Percentiles rank a stretch among this genome's conserved stretches.
Conservation (phyloP, 2,797 vertebrate species). For the Allobates femoralis region DNA sequence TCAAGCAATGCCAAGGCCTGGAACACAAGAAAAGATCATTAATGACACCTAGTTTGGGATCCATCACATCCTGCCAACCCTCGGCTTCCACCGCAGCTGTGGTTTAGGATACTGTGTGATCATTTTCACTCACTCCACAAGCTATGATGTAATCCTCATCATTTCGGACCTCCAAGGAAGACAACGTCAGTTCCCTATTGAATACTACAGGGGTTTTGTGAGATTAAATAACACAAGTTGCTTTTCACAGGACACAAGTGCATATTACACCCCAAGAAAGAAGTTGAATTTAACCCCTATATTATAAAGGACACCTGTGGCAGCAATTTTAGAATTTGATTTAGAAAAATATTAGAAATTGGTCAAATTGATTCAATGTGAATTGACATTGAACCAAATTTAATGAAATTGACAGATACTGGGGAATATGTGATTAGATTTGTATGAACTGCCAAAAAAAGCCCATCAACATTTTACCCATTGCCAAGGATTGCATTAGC, state of each 20-base stretch:
- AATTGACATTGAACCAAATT: no score
- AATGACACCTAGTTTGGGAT: constrained; percentile 37
- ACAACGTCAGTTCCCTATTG: neutral
- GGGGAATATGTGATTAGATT: no score
- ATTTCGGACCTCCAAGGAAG: constrained; percentile 17
- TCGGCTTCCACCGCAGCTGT: constrained; percentile 46
- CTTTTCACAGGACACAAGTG: neutral
- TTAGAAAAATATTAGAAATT: no score
- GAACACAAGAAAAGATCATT: constrained; percentile 27
- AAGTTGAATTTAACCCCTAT: neutral
- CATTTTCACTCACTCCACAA: constrained; percentile 1
- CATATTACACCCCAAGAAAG: neutral
- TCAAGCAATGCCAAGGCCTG: constrained; percentile 41
- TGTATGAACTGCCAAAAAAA: no score
- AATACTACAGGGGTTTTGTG: neutral
- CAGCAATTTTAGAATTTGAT: no score
- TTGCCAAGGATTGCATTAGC: no score
- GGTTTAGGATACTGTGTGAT: constrained; percentile 11
- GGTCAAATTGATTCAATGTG: no score
- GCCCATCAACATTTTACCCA: no score
- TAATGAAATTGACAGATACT: no score
- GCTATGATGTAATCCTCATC: constrained; percentile 49
- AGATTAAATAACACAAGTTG: neutral
- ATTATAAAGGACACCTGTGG: no score
- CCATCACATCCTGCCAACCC: constrained; percentile 39